A percentile compares a stretch with the other conserved stretches of the same genome.
Conservation (phyloP, 2,113 vertebrate species). For the Terrapene triunguis region DNA sequence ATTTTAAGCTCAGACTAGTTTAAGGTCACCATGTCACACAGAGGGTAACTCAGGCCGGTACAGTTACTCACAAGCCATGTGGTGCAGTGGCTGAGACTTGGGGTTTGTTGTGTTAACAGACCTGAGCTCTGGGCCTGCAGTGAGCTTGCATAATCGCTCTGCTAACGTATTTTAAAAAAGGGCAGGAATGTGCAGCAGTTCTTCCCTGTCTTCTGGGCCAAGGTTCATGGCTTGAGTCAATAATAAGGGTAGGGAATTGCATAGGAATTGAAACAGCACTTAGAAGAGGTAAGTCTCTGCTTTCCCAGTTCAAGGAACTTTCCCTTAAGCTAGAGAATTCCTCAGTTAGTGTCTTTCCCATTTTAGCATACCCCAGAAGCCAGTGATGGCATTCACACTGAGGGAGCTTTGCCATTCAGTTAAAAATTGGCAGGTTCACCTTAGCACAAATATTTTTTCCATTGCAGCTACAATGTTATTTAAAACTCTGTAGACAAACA, state of each 20-base stretch:
- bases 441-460: not conserved
- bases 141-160: not conserved
- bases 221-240: not conserved
- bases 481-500: not conserved
- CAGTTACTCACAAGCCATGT: not conserved
- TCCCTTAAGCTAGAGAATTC: not conserved
- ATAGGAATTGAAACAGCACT: not conserved
- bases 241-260: not conserved
- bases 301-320: not conserved
- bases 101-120: not conserved
- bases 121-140: not conserved
- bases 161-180: not conserved
- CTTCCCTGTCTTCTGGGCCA: not conserved
- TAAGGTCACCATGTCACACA: not conserved
- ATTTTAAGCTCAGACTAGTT: not conserved
- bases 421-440: not conserved
- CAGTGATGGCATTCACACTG: rapidly evolving
- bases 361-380: not conserved
- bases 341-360: not conserved
- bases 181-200: not conserved
- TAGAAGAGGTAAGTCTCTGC: not conserved
- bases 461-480: not conserved
- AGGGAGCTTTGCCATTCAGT: not conserved
- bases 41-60: not conserved
- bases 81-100: too few relatives aligned